These are phyloP conservation scores for Drosophila histrio DNA, from an alignment of 2,888 invertebrate genomes.

Conservation along the genomic window DNA sequence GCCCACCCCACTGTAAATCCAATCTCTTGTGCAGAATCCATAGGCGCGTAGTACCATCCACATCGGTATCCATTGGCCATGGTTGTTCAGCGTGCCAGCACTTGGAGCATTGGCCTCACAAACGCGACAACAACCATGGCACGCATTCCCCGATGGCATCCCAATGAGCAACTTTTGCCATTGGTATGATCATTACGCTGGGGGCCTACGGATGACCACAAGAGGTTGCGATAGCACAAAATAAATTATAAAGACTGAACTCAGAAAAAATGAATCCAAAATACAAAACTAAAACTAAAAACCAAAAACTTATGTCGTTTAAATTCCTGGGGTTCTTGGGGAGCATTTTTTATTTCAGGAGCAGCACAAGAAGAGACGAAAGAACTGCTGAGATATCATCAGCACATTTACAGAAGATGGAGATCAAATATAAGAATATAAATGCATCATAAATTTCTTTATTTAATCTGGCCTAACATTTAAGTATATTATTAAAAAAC, in stretches of 20 bases:
- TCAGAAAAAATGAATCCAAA: conserved; percentile 27
- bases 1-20: conserved; percentile 29
- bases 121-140: conserved; percentile 17
- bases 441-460: too few species aligned
- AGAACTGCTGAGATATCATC: neutral
- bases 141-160: conserved; percentile 33
- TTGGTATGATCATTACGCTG: conserved; percentile 25
- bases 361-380: too few species aligned
- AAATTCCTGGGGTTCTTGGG: neutral
- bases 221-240: conserved; percentile 13
- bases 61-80: conserved; percentile 29
- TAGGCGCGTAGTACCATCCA: conserved; percentile 51
- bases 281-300: conserved; percentile 17
- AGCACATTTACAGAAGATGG: neutral
- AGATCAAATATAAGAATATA: too few species aligned
- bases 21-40: conserved; percentile 55
- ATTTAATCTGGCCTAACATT: too few species aligned
- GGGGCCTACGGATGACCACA: conserved; percentile 63
- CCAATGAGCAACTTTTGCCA: neutral
- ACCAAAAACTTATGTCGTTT: conserved; percentile 10
- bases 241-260: conserved; percentile 49
- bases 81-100: conserved; percentile 29
- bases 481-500: too few species aligned
- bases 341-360: neutral
- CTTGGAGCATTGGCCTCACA: conserved; percentile 51